These are phyloP conservation scores for Piscicola geometra DNA, from an alignment of 2,888 invertebrate genomes.

Conservation along the genomic window DNA sequence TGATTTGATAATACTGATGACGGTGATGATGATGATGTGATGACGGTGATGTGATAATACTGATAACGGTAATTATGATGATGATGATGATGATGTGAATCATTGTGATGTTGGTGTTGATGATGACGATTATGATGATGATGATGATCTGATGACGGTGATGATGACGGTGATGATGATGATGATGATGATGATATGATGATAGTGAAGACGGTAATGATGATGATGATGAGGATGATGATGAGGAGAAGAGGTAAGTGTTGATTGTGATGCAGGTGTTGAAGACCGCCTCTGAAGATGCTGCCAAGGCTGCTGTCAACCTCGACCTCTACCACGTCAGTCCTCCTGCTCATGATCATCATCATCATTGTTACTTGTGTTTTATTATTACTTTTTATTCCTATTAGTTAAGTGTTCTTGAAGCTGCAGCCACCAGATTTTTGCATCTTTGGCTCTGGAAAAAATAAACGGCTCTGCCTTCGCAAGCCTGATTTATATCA, in stretches of 20 bases:
- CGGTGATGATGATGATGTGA: conserved; percentile 17
- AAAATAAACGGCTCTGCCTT: too few species aligned
- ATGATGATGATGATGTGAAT: conserved; percentile 28
- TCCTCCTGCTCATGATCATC: background rate
- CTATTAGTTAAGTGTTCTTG: too few species aligned
- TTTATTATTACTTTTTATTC: too few species aligned
- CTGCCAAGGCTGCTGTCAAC: conserved; percentile 27
- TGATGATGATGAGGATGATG: conserved; percentile 32
- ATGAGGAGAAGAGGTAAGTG: background rate
- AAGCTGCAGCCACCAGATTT: too few species aligned
- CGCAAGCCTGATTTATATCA: too few species aligned
- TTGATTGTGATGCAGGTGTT: background rate
- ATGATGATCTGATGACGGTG: conserved; percentile 30
- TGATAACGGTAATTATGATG: conserved; percentile 9
- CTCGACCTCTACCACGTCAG: conserved; percentile 30
- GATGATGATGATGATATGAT: conserved; percentile 31
- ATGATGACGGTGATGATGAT: conserved; percentile 26
- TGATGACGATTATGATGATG: conserved; percentile 26
- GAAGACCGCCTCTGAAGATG: conserved; percentile 28
- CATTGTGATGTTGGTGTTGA: conserved; percentile 27
- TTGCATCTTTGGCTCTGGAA: too few species aligned
- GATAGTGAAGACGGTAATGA: conserved; percentile 25
- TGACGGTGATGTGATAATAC: too few species aligned
- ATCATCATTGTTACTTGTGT: too few species aligned
- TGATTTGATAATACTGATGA: conserved; percentile 25